Conservation (phyloP, 2,888 invertebrate genomes). For the Heteropelma amictum region DNA sequence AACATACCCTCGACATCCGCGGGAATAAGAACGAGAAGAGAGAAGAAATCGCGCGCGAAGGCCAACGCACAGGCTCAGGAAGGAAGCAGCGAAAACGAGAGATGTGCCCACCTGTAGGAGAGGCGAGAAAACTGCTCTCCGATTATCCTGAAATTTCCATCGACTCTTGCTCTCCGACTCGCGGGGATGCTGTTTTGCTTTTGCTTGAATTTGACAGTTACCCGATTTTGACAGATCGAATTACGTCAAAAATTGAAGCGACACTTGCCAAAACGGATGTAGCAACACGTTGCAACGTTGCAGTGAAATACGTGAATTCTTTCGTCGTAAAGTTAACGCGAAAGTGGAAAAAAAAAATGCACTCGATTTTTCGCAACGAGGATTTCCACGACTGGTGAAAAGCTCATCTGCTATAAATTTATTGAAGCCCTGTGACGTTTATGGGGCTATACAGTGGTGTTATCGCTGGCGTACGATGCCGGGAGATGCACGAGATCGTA, state of each 20-base stretch:
- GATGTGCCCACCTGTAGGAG: conserved; percentile 60
- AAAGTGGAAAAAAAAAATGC: too few relatives aligned
- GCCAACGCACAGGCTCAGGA: conserved; percentile 14
- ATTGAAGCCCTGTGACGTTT: neutral
- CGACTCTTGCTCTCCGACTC: too few relatives aligned
- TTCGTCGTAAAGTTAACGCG: too few relatives aligned
- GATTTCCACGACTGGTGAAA: neutral
- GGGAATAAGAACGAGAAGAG: neutral
- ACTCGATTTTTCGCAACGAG: neutral
- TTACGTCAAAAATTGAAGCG: too few relatives aligned
- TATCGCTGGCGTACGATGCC: conserved; percentile 1
- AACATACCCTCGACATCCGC: neutral
- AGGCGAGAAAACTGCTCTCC: too few relatives aligned
- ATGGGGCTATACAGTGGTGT: neutral
- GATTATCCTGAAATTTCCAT: too few relatives aligned
- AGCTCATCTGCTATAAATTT: neutral
- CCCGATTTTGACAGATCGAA: too few relatives aligned
- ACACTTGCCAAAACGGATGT: too few relatives aligned
- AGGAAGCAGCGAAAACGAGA: conserved; percentile 23
- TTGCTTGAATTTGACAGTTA: too few relatives aligned
- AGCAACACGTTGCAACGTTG: too few relatives aligned
- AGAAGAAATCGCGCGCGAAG: conserved; percentile 24
- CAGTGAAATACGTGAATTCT: too few relatives aligned
- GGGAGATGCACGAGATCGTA: conserved; percentile 2
- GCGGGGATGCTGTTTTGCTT: too few relatives aligned